These are phyloP conservation scores for Ormyrus thymus DNA, from an alignment of 2,888 invertebrate genomes.

Conservation along the genomic window DNA sequence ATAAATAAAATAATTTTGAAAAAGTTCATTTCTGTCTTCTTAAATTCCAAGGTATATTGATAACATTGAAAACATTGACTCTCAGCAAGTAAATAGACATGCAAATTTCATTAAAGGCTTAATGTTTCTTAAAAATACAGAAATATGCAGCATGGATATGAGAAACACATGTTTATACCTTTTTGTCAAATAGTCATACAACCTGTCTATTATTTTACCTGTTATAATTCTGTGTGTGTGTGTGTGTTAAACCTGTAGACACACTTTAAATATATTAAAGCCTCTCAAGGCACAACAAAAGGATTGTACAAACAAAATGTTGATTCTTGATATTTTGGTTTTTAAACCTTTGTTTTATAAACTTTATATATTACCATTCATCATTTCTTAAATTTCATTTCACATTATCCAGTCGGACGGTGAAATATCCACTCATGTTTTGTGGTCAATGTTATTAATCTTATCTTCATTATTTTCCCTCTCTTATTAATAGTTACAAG, in stretches of 20 bases:
- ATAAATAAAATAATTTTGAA: conserved; percentile 43
- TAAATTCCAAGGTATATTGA: conserved; percentile 25
- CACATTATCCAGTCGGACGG: conserved; percentile 56
- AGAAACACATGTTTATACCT: conserved; percentile 44
- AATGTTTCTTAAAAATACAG: conserved; percentile 43
- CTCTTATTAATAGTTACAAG: conserved; percentile 19
- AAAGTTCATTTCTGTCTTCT: conserved; percentile 25
- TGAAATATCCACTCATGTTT: conserved; percentile 48
- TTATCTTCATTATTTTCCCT: conserved; percentile 25
- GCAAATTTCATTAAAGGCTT: conserved; percentile 42
- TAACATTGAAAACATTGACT: conserved; percentile 36
- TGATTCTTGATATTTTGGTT: conserved; percentile 64
- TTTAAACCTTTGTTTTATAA: conserved; percentile 56
- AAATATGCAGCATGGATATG: conserved; percentile 38
- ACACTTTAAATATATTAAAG: conserved; percentile 75
- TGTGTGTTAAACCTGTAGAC: conserved; percentile 75
- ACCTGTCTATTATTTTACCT: conserved; percentile 73
- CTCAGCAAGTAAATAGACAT: conserved; percentile 44
- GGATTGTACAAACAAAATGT: conserved; percentile 65
- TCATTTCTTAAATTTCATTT: conserved; percentile 51
- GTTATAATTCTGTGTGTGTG: conserved; percentile 66
- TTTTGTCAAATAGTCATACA: conserved; percentile 72
- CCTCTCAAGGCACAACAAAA: conserved; percentile 68
- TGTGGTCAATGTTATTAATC: conserved; percentile 38
- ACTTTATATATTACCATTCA: conserved; percentile 59